Evolutionary conservation across 2,797 vertebrate genomes (phyloP), one percentile per base, ranked within the genome.

Genomic region (Malurus leucopterus): DNA sequence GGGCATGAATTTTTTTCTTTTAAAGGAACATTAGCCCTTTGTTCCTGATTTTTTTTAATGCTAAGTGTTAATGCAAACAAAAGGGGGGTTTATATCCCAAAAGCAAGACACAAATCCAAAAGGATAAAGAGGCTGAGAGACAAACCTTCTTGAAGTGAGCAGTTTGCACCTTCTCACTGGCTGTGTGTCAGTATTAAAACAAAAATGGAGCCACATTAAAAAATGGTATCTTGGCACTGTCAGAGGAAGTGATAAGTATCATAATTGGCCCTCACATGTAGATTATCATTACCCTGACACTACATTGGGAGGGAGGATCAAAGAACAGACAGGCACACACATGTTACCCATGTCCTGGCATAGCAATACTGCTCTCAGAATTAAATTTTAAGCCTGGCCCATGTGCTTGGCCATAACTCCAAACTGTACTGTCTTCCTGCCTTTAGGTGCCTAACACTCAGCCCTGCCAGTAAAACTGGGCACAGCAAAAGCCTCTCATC

Each of bases 161-260:
- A 74, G 9, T 83, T 79, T 93, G 90, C 83, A 69, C 84, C 68
- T 93, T 84, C 89, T 78, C 64, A 46, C 16, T 95, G 93, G 93
- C 87, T 82, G 17, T 26, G 40, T 91, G 53, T 84, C 92, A 94
- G 89, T 79, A 92, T 53, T 89, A 64, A 88, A 85, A 83, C 67
- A 91, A 71, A 89, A 73, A 85, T 20, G 55, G 80, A 95, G 84
- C 91, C 87, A 89, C 90, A 95, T 91, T 61, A 92, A 92, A 90
- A 85, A 84, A 50, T 27, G 26, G 64, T 72, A 70, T 85, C 61
- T 91, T 91, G 93, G 89, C 75, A 32, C 58, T 71, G 74, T 83
- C 54, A 87, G 90, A 79, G 81, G 86, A 95, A 94, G 47, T 64
- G 92, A 84, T 91, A 93, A 84, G 54, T 76, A 92, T 92, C 85